Base-by-base conservation (phyloP, 1,140 invertebrate species). In the Phocides pigmalion region DNA sequence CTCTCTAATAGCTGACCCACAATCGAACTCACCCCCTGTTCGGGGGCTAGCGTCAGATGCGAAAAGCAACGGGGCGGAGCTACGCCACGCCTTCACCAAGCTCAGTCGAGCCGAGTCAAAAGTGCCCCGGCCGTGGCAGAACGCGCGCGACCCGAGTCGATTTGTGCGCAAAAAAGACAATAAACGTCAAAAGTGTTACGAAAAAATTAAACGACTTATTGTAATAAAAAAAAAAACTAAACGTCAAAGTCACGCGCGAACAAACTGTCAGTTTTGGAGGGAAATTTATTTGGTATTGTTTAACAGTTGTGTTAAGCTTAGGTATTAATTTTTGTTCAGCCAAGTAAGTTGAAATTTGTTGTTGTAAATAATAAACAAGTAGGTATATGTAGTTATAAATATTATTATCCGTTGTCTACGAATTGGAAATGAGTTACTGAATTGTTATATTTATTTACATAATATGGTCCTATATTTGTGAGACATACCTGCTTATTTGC, bases 31-130 rank as follows among this genome's bases (percentile, higher is more conserved):
- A 76, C 81, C 79, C 83, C 81, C 76, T 37, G 28, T 59, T 14
- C 5, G 28, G 56, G 51, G 67, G 65, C 62, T 47, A 62, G 66
- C 66, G 73, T 81, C 79, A 79, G 82, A 84, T 62, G 72, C 79
- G 83, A 87, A 89, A 87, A 88, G 88, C 86, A 85, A 87, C 77
- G 83, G 86, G 88, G 86, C 86, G 88, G 84, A 72, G 84, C 72
- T 42, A 72, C 22, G 82, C 84, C 84, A 77, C 88, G 86, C 88
- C 88, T 85, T 67, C 86, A 67, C 56, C 59, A 76, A 64, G 74
- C 76, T 74, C 71, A 67, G 66, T 51, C 59, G 72, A 66, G 72
- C 67, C 82, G 81, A 77, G 86, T 89, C 87, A 90, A 90, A 90
- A 89, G 87, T 90, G 79, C 76, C 64, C 76, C 62, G 72, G 65